Evolutionary conservation across 2,888 invertebrate species (phyloP), one percentile per base, ranked within the genome.

Genomic region (Drosophila maculinotata): DNA sequence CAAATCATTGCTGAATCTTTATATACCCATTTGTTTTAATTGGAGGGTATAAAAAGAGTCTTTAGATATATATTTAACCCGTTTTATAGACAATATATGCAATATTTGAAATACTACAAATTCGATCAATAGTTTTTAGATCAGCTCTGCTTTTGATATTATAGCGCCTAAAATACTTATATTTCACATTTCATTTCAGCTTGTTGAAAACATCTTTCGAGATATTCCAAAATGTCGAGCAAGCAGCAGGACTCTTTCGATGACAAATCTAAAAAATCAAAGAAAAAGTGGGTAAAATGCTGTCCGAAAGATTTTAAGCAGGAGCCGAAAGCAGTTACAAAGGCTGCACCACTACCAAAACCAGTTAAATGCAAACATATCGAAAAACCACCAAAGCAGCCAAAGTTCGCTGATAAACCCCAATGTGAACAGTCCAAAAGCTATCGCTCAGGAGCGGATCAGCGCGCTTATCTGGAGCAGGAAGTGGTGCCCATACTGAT

Each of bases 401-500:
- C 31, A 3, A 44, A 42, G 1, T 36, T 2, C 1, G 14, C 23
- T 0, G 41, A 42, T 2, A 12, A 25, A 0, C 14, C 15, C 0
- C 1, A 6, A 1, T 60, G 44, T 8, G 30, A 53, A 0, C 31
- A 15, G 1, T 7, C 58, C 0, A 3, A 33, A 0, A 26, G 12
- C 17, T 63, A 69, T 39, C 53, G 17, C 0, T 15, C 77, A 1
- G 14, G 17, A 0, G 57, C 15, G 3, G 71, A 86, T 15, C 54
- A 57, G 15, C 65, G 77, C 0, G n/a, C 7, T 0, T 77, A 53
- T 41, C 14, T 84, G 20, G 62, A 84, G 38, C 47, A 20, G 10
- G 57, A 75, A 10, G 84, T 73, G 45, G 67, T 81, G 9, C 83
- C 83, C 35, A 69, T 86, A 1, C 12, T 84, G 3, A 79, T 86